Conservation (phyloP, 2,797 vertebrate species). For the Arnoldichthys spilopterus region DNA sequence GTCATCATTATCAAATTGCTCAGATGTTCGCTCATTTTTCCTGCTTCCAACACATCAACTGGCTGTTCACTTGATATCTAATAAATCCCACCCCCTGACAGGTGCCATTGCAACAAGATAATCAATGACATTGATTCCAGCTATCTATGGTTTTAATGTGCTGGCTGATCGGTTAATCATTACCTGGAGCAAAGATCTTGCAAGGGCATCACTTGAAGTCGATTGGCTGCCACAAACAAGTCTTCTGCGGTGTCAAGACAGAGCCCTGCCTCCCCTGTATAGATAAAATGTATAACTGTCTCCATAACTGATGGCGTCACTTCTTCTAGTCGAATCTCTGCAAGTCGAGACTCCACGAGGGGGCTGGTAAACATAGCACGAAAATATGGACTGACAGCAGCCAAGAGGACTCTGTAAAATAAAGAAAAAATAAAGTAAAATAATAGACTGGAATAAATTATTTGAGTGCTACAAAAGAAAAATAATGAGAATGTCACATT, state of each 20-base stretch:
- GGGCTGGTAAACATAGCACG: slow-evolving; percentile 86
- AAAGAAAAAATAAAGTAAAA: background rate
- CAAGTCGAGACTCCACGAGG: slow-evolving; percentile 81
- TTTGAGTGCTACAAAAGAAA: background rate
- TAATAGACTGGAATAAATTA: background rate
- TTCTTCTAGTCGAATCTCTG: slow-evolving; percentile 83
- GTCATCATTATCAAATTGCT: too few species aligned
- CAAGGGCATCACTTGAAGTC: slow-evolving; percentile 84
- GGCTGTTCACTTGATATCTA: too few species aligned
- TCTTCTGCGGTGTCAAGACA: slow-evolving; percentile 82
- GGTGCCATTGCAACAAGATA: too few species aligned
- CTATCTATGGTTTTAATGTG: too few species aligned
- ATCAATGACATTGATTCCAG: too few species aligned
- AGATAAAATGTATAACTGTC: slow-evolving; percentile 82
- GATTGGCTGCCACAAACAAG: slow-evolving; percentile 83
- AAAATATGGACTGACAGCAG: slow-evolving; percentile 85
- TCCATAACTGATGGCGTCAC: slow-evolving; percentile 82
- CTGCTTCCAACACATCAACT: too few species aligned
- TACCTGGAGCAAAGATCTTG: slow-evolving; percentile 86
- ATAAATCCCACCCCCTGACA: too few species aligned
- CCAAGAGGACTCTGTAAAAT: slow-evolving; percentile 78
- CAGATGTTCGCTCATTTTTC: too few species aligned
- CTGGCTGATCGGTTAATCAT: background rate
- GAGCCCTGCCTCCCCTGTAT: slow-evolving; percentile 81
- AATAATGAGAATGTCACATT: too few species aligned